Evolutionary conservation across 2,113 vertebrate species (phyloP).

Genomic region (Rhipidura dahli): DNA sequence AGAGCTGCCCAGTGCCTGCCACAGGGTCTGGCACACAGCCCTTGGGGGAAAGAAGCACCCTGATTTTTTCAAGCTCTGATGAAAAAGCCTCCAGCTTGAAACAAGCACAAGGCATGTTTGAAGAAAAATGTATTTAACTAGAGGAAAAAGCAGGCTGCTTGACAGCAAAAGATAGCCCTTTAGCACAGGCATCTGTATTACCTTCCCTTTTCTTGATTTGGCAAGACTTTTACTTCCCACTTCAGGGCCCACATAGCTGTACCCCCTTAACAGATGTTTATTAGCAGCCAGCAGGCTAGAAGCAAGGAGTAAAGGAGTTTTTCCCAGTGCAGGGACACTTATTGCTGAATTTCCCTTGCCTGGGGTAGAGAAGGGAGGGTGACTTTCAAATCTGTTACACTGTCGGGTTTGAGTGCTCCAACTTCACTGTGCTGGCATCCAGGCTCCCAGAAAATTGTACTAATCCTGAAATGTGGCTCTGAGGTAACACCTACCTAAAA

Average conservation of each 20-base stretch:
- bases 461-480: neutral
- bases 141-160: neutral
- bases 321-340: neutral
- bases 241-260: neutral
- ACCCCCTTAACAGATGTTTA: neutral
- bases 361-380: neutral
- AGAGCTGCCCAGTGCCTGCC: neutral
- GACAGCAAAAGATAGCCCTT: neutral
- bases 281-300: neutral
- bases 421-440: neutral
- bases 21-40: neutral
- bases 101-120: accelerated
- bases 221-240: neutral
- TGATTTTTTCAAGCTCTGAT: neutral
- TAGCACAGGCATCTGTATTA: neutral
- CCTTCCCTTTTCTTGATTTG: constrained; percentile 8
- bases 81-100: neutral
- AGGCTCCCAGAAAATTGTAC: neutral
- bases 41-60: neutral
- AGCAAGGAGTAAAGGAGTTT: neutral
- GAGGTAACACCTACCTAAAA: neutral
- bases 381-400: neutral
- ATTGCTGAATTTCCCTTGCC: neutral
- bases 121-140: neutral
- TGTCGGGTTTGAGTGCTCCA: neutral